phyloP scores from a whole-genome alignment of 1,140 invertebrate genomes.

The Oppia nitens region DNA sequence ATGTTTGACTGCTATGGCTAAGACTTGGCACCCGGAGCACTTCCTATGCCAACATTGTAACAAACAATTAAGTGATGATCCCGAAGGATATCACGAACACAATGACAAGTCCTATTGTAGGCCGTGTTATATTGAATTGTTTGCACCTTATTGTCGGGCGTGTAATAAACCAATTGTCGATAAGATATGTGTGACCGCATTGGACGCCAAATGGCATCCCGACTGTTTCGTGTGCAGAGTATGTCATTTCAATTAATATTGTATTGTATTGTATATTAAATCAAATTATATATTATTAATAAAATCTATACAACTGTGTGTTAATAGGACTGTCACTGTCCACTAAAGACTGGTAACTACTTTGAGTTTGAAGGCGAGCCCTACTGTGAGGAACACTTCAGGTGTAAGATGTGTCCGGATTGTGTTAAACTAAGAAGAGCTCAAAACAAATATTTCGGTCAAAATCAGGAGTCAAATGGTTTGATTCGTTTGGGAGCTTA shows the following conservation, averaged over 20 bases:
- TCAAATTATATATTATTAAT: background rate
- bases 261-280: background rate
- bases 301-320: background rate
- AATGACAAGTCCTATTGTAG: slow-evolving; percentile 86
- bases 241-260: background rate
- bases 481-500: background rate
- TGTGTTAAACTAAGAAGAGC: slow-evolving; percentile 8
- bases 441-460: slow-evolving; percentile 10
- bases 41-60: slow-evolving; percentile 94
- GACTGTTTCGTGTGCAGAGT: slow-evolving; percentile 98
- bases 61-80: slow-evolving; percentile 62
- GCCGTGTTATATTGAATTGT: slow-evolving; percentile 94
- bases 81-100: slow-evolving; percentile 86
- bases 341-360: slow-evolving; percentile 76
- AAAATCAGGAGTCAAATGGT: too few relatives aligned
- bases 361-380: slow-evolving; percentile 91
- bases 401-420: slow-evolving; percentile 14
- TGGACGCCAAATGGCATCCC: slow-evolving; percentile 95
- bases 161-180: slow-evolving; percentile 89
- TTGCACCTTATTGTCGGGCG: slow-evolving; percentile 94
- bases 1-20: slow-evolving; percentile 70
- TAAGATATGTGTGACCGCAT: slow-evolving; percentile 85
- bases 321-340: slow-evolving; percentile 52
- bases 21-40: slow-evolving; percentile 99
- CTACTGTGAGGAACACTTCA: slow-evolving; percentile 86